phyloP scores from a whole-genome alignment of 2,888 invertebrate species.

The Mimumesa dahlbomi region DNA sequence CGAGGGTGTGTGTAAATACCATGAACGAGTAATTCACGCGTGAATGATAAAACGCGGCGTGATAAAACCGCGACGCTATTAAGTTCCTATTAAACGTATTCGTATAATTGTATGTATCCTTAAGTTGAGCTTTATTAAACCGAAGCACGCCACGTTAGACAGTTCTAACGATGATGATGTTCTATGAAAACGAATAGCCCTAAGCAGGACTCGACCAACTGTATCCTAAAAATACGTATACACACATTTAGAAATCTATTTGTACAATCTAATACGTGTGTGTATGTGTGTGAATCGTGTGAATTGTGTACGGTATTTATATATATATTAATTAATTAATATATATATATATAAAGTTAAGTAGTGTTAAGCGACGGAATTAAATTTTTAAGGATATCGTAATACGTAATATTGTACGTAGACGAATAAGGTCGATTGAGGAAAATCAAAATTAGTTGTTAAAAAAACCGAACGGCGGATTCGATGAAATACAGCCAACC shows the following conservation, averaged over 20 bases:
- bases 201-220: slow-evolving; percentile 51
- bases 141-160: slow-evolving; percentile 31
- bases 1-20: slow-evolving; percentile 19
- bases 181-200: slow-evolving; percentile 8
- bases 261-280: slow-evolving; percentile 2
- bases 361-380: slow-evolving; percentile 36
- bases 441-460: slow-evolving; percentile 68
- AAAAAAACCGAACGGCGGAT: slow-evolving; percentile 34
- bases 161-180: slow-evolving; percentile 8
- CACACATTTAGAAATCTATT: background rate
- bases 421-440: slow-evolving; percentile 44
- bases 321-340: too few relatives aligned
- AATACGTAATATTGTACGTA: slow-evolving; percentile 58
- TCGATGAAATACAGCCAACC: slow-evolving; percentile 25
- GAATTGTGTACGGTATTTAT: slow-evolving; percentile 30
- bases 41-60: slow-evolving; percentile 7
- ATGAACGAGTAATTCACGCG: slow-evolving; percentile 8
- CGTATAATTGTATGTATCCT: slow-evolving; percentile 65
- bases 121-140: slow-evolving; percentile 69
- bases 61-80: slow-evolving; percentile 25
- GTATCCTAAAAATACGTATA: slow-evolving; percentile 33
- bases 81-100: slow-evolving; percentile 73
- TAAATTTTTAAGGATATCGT: slow-evolving; percentile 45
- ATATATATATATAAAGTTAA: too few relatives aligned
- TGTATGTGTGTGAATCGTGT: slow-evolving; percentile 29